Base-by-base conservation (phyloP, 2,113 vertebrate species). In the Lipophrys pholis region DNA sequence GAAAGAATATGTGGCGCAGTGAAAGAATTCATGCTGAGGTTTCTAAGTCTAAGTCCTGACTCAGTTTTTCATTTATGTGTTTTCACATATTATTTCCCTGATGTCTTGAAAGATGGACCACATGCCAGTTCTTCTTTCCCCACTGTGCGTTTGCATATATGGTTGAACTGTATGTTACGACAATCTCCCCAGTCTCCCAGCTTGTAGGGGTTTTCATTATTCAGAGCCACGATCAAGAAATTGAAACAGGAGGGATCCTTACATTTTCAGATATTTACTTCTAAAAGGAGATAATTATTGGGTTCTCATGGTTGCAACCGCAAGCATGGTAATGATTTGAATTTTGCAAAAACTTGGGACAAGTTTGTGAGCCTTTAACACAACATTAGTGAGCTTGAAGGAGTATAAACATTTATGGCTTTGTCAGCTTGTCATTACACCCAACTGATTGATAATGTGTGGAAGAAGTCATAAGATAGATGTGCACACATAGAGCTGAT, bases 401-500 rank as follows among this genome's bases (percentile, higher is more conserved):
- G 57, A 74, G 62, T 10, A 61, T 66, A 82, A 85, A 86, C 88
- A 84, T 82, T 82, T 76, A 78, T 21, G 17, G 35, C 58, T 50
- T 35, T 79, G 84, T 84, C 61, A 76, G 78, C 76, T 74, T 81
- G 85, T 89, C 88, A 76, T 80, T 82, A 83, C 66, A 68, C 73
- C 39, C 68, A 36, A 0, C 59, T 84, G 87, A 88, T 89, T 84
- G 81, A 89, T 70, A 67, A 82, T 61, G 67, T 51, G 63, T 65
- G 45, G 52, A 83, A 67, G 40, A 75, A 83, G 59, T 71, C 63
- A 60, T 48, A 65, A 61, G 8, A 55, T 52, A 69, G 53, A 80
- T 41, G 43, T 51, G 49, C 64, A 63, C 76, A 87, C 78, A 77
- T 63, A 69, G 68, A 62, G 41, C 11, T 49, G 58, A 85, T 87